Conservation (phyloP, 2,113 vertebrate genomes). For the Sylvia atricapilla region DNA sequence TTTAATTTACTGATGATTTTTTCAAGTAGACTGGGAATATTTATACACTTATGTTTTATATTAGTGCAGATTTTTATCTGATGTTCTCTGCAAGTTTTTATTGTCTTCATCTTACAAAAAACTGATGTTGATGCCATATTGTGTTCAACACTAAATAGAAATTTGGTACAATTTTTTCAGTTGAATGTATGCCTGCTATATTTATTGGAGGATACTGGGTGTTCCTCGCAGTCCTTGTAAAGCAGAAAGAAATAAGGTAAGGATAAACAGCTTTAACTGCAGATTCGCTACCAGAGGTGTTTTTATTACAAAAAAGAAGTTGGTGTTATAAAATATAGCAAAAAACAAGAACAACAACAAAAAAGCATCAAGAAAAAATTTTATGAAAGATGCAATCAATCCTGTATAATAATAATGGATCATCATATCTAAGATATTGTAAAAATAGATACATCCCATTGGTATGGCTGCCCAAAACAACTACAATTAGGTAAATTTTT, state of each 20-base stretch:
- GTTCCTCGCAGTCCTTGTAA: background rate
- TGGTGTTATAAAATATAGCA: background rate
- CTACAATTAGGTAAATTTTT: background rate
- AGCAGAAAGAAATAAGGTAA: background rate
- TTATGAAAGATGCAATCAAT: background rate
- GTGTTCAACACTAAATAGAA: background rate
- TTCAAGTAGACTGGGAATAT: background rate
- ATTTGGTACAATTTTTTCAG: background rate
- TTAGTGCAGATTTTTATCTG: background rate
- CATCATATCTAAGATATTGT: background rate
- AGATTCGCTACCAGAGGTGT: accelerated
- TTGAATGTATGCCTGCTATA: background rate
- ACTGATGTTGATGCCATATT: background rate
- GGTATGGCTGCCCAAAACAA: background rate
- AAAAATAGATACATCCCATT: background rate
- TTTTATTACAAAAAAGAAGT: background rate
- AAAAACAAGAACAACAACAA: background rate
- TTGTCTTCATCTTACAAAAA: background rate
- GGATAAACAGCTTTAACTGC: background rate
- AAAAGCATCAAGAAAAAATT: background rate
- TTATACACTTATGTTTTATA: background rate
- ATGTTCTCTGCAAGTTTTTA: background rate
- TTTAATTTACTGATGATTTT: background rate
- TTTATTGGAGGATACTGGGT: background rate
- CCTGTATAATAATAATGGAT: background rate